These are phyloP conservation scores for Knipowitschia caucasica DNA, from an alignment of 2,797 vertebrate species.

Conservation along the genomic window DNA sequence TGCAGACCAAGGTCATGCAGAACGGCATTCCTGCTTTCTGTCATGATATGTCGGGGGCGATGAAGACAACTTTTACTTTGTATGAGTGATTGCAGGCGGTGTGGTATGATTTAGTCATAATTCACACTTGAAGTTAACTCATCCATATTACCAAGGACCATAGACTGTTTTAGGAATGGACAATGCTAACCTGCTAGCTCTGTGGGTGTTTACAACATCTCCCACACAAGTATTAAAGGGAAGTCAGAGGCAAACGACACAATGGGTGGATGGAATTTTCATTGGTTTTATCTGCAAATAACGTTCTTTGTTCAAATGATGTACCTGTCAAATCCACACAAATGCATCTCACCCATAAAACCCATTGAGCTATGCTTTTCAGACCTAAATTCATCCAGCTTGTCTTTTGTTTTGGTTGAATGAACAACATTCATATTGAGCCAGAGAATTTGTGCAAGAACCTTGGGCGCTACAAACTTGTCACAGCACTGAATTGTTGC, in stretches of 20 bases:
- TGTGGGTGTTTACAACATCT: too few relatives aligned
- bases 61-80: too few relatives aligned
- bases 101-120: too few relatives aligned
- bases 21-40: neutral
- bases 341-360: constrained; percentile 1
- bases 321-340: neutral
- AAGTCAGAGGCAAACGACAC: too few relatives aligned
- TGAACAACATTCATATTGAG: constrained; percentile 2
- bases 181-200: too few relatives aligned
- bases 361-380: neutral
- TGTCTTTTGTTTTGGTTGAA: constrained; percentile 9
- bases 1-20: neutral
- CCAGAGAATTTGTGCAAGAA: constrained; percentile 5
- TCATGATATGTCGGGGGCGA: too few relatives aligned
- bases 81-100: too few relatives aligned
- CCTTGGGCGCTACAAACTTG: neutral
- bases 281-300: neutral
- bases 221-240: too few relatives aligned
- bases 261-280: too few relatives aligned
- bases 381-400: neutral
- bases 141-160: too few relatives aligned
- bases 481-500: constrained; percentile 17
- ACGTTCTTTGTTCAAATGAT: neutral
- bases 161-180: too few relatives aligned
- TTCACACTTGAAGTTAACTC: too few relatives aligned